Evolutionary conservation across 92 coral and sea anemone species (phyloP), one percentile per base, ranked within the genome.

Genomic region (Palythoa caribaeorum): DNA sequence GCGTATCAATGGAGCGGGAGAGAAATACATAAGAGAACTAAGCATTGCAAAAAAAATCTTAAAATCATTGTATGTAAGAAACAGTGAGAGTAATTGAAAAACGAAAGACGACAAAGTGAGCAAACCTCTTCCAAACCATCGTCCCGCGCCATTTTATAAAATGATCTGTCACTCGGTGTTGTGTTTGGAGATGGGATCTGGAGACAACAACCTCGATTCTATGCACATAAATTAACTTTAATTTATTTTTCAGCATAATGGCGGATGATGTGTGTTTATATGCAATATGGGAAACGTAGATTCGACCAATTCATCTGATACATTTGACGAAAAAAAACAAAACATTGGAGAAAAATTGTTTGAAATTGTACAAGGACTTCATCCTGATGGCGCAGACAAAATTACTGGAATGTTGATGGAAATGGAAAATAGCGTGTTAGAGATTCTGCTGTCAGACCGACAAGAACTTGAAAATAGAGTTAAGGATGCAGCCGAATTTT

Each of bases 361-460:
- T 88, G 77, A 76, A 7, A 71, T 78, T 84, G 88, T 94, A 20
- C 79, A 78, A 21, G 83, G 38, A 0, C 76, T 71, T 16, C 73
- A 87, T 88, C 81, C 91, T 4, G 86, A 89, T 21, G 87, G 92
- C 37, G 96, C 94, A 83, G 98, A 93, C 70, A 91, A 91, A 80
- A 90, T 96, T 54, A 94, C 98, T 19, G 98, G 98, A 28, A 95
- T 95, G 96, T 88, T 95, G 89, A 83, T 94, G 1, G 98, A 95
- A 55, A 85, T 95, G 92, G 89, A 92, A 40, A 14, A 36, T 6
- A 51, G 87, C 40, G 90, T 87, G 36, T 86, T 94, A 59, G 83
- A 86, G 69, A 84, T 52, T 20, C 53, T 92, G 39, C 62, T 94
- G 55, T 57, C 71, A 20, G 78, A 89, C 52, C 77, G 86, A 44